phyloP scores from a whole-genome alignment of 2,888 invertebrate genomes.

The Mongoloraphidia duomilia region DNA sequence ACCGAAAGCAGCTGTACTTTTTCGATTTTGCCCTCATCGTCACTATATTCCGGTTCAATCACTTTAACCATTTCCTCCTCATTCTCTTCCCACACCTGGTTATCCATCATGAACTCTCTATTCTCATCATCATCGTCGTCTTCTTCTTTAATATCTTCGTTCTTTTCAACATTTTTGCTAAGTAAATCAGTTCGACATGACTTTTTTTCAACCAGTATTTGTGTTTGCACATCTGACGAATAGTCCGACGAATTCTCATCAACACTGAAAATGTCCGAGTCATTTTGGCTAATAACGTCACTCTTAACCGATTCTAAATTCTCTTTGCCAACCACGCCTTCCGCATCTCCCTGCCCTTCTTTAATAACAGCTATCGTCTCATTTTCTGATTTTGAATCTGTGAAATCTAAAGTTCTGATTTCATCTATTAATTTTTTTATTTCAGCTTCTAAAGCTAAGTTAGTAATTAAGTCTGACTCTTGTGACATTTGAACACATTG shows the following conservation, averaged over 20 bases:
- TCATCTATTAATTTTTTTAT: slow-evolving; percentile 1
- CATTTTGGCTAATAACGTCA: no score
- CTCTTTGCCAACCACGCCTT: no score
- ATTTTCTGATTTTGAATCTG: background rate
- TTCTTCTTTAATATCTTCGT: background rate
- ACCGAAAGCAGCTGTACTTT: background rate
- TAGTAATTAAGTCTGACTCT: background rate
- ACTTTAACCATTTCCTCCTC: background rate
- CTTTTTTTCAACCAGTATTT: background rate
- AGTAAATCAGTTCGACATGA: background rate
- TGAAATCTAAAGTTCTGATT: background rate
- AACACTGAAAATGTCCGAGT: no score
- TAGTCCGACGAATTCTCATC: no score
- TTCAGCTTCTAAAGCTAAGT: background rate
- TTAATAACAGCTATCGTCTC: no score
- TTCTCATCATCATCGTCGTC: no score
- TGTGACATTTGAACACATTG: background rate
- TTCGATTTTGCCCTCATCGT: background rate
- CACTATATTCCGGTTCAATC: slow-evolving; percentile 1
- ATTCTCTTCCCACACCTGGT: slow-evolving; percentile 1
- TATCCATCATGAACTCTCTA: background rate
- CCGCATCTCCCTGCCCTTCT: no score
- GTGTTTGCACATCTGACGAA: no score
- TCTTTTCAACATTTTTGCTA: background rate
- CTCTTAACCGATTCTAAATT: no score